Conservation (phyloP, 2,888 invertebrate genomes). For the Nomada hirtipes region DNA sequence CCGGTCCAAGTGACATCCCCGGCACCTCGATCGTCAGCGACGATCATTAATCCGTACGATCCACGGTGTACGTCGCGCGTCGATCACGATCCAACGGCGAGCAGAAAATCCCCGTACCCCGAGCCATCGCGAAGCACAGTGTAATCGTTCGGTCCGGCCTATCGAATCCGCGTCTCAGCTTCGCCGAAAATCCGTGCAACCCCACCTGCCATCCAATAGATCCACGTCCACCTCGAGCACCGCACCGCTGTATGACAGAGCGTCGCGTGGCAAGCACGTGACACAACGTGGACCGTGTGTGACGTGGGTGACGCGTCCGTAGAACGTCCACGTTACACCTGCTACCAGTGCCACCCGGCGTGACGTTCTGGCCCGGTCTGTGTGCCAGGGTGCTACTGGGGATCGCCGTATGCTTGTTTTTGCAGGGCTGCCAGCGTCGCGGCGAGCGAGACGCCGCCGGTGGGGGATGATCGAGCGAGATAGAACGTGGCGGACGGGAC, state of each 20-base stretch:
- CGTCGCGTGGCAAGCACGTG: constrained; percentile 66
- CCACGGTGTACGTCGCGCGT: no score
- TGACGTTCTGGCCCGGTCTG: constrained; percentile 72
- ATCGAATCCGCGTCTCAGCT: no score
- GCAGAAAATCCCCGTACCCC: no score
- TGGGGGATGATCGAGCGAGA: constrained; percentile 23
- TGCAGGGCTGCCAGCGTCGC: constrained; percentile 67
- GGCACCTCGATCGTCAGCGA: no score
- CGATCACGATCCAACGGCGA: no score
- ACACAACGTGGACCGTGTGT: constrained; percentile 54
- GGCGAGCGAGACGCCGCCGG: constrained; percentile 32
- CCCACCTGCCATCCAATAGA: no score
- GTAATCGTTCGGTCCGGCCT: no score
- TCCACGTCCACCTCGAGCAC: no score
- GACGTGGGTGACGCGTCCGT: constrained; percentile 53
- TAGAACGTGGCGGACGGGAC: neutral
- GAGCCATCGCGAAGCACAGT: no score
- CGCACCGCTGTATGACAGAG: neutral
- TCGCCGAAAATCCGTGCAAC: no score
- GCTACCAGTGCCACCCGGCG: constrained; percentile 59
- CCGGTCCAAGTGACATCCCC: no score
- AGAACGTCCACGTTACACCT: constrained; percentile 63
- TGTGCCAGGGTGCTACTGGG: constrained; percentile 77
- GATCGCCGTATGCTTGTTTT: constrained; percentile 77
- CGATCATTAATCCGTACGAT: no score